Conservation (phyloP, 2,888 invertebrate species). For the Eristalis pertinax region DNA sequence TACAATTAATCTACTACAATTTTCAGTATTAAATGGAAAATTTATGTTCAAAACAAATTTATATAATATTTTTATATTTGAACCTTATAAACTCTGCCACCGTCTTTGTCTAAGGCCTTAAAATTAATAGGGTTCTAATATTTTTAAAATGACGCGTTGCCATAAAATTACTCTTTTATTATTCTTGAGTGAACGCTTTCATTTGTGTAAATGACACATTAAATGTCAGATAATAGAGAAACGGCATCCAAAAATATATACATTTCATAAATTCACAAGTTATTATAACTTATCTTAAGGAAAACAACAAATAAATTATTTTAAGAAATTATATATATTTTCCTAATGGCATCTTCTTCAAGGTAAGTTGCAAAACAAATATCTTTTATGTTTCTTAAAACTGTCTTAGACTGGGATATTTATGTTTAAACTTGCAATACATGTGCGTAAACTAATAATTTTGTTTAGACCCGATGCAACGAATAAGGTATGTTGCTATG, state of each 20-base stretch:
- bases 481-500: conserved; percentile 93
- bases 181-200: too few species aligned
- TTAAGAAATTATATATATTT: neutral
- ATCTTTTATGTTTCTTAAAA: neutral
- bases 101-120: too few species aligned
- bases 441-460: neutral
- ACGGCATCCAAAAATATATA: neutral
- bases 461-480: conserved; percentile 84
- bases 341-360: conserved; percentile 74
- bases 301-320: neutral
- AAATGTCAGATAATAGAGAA: neutral
- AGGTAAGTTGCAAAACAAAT: conserved; percentile 57
- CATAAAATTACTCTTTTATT: too few species aligned
- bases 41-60: too few species aligned
- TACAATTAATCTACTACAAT: too few species aligned
- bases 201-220: too few species aligned
- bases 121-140: too few species aligned
- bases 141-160: too few species aligned
- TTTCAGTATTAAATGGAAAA: too few species aligned
- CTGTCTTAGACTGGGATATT: neutral
- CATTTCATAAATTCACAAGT: neutral
- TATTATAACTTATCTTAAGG: neutral
- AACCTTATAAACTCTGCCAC: too few species aligned
- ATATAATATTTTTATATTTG: too few species aligned
- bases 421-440: neutral